Evolutionary conservation across 2,113 vertebrate genomes (phyloP).

Genomic region (Spilogale gracilis): DNA sequence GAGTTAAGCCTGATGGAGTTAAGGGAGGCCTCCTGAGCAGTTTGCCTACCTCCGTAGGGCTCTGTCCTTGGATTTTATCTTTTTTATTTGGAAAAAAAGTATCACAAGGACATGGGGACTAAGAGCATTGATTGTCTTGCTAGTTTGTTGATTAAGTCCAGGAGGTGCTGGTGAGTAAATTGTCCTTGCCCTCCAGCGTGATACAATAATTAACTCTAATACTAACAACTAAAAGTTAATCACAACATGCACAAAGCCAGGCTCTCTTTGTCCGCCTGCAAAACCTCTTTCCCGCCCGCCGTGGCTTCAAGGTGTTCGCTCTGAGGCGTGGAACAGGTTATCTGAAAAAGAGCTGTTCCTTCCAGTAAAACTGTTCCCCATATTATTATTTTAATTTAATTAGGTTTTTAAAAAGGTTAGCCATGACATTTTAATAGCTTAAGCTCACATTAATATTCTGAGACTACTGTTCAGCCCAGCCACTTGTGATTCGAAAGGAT

Average conservation of each 20-base stretch:
- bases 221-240: slow-evolving; percentile 84
- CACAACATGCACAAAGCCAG: slow-evolving; percentile 75
- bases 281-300: slow-evolving; percentile 65
- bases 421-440: slow-evolving; percentile 87
- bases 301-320: slow-evolving; percentile 63
- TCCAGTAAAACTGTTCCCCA: slow-evolving; percentile 79
- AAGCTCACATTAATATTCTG: slow-evolving; percentile 86
- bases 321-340: slow-evolving; percentile 73
- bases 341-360: slow-evolving; percentile 80
- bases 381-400: slow-evolving; percentile 90
- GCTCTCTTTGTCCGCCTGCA: slow-evolving; percentile 71
- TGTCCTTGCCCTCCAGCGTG: slow-evolving; percentile 78
- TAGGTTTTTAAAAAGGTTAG: slow-evolving; percentile 87
- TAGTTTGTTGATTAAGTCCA: slow-evolving; percentile 70
- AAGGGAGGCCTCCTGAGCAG: neutral
- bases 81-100: slow-evolving; percentile 66
- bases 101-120: slow-evolving; percentile 57
- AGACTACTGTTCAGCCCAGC: slow-evolving; percentile 83
- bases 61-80: slow-evolving; percentile 61
- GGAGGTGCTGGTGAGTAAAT: slow-evolving; percentile 82
- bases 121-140: slow-evolving; percentile 75
- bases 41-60: slow-evolving; percentile 27
- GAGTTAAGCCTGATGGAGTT: neutral
- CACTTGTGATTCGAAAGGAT: slow-evolving; percentile 86
- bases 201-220: slow-evolving; percentile 82